Conservation (phyloP, 2,888 invertebrate species). For the Archaeoteleia sp. region DNA sequence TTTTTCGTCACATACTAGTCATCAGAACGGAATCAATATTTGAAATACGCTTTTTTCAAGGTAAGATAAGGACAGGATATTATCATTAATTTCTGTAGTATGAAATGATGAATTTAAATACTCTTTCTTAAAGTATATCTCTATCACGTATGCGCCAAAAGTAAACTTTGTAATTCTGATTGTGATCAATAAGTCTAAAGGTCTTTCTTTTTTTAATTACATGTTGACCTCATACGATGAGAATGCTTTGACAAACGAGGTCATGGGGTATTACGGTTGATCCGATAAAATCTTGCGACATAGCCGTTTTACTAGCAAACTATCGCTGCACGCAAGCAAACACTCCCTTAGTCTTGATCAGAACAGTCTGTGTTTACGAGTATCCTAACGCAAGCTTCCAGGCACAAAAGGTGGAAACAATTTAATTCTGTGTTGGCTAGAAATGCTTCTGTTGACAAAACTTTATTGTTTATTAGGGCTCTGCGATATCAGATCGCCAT, state of each 20-base stretch:
- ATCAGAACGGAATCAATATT: slow-evolving; percentile 22
- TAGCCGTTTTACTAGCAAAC: slow-evolving; percentile 4
- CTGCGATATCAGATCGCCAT: too few relatives aligned
- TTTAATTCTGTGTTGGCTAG: too few relatives aligned
- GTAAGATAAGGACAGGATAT: slow-evolving; percentile 1
- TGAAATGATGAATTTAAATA: too few relatives aligned
- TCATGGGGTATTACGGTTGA: slow-evolving; percentile 15
- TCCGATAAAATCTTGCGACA: slow-evolving; percentile 15
- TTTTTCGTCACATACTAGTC: slow-evolving; percentile 16
- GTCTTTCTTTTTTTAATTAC: slow-evolving; percentile 7
- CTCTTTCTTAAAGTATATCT: too few relatives aligned
- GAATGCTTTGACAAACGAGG: not conserved
- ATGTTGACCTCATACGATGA: not conserved
- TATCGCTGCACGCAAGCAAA: slow-evolving; percentile 13
- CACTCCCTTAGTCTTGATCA: slow-evolving; percentile 3
- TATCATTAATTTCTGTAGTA: too few relatives aligned
- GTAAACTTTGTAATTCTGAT: not conserved
- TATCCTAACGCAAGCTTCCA: not conserved
- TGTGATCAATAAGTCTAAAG: not conserved
- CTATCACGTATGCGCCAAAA: not conserved
- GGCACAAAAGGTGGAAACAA: not conserved
- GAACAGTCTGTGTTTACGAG: not conserved
- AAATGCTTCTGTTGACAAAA: too few relatives aligned
- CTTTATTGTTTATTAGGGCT: too few relatives aligned
- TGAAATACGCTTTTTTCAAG: slow-evolving; percentile 17